phyloP scores from a whole-genome alignment of 2,888 invertebrate genomes.

The Tachina fera region DNA sequence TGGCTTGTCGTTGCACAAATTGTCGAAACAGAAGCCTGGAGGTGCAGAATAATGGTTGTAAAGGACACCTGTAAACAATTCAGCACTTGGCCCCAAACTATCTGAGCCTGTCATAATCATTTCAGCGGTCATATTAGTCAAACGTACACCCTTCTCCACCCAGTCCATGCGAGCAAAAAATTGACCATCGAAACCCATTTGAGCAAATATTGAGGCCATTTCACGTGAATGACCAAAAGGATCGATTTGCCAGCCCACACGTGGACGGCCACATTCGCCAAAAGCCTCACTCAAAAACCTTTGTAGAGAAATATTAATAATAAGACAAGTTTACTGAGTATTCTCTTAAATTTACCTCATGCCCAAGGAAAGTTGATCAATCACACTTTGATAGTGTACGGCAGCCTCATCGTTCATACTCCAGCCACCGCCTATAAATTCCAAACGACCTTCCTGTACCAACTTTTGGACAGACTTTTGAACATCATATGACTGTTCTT shows the following conservation, averaged over 20 bases:
- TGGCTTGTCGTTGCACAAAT: slow-evolving; percentile 92
- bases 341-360: slow-evolving; percentile 83
- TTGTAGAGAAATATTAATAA: slow-evolving; percentile 31
- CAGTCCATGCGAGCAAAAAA: slow-evolving; percentile 94
- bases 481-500: slow-evolving; percentile 85
- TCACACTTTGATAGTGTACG: slow-evolving; percentile 87
- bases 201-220: slow-evolving; percentile 90
- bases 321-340: neutral
- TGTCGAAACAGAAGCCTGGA: slow-evolving; percentile 96
- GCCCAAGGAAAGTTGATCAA: slow-evolving; percentile 89
- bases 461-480: slow-evolving; percentile 86
- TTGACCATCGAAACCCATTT: slow-evolving; percentile 94
- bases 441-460: slow-evolving; percentile 89
- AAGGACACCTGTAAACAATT: slow-evolving; percentile 92
- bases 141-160: slow-evolving; percentile 88
- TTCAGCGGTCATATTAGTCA: slow-evolving; percentile 87
- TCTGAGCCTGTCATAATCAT: slow-evolving; percentile 92
- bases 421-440: slow-evolving; percentile 92
- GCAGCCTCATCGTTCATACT: slow-evolving; percentile 93
- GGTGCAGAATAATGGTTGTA: slow-evolving; percentile 94
- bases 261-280: slow-evolving; percentile 89
- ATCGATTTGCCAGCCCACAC: slow-evolving; percentile 93
- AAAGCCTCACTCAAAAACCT: slow-evolving; percentile 88
- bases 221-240: slow-evolving; percentile 94
- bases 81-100: slow-evolving; percentile 83